These are phyloP conservation scores for Nipponia nippon DNA, from an alignment of 2,113 vertebrate genomes.

Conservation along the genomic window DNA sequence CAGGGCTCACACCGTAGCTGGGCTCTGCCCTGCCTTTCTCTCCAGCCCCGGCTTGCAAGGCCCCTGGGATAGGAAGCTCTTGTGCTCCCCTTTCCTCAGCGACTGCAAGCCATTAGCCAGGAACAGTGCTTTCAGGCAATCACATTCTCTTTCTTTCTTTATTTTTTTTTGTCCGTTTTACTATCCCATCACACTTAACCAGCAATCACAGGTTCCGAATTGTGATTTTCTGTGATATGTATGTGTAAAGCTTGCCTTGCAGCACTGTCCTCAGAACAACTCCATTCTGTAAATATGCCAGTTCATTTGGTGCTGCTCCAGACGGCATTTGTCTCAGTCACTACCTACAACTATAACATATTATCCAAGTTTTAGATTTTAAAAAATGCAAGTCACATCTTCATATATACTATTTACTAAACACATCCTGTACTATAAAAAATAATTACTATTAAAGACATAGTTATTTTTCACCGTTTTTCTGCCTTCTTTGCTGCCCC, in stretches of 20 bases:
- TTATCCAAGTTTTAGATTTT: neutral
- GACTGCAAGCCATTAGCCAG: neutral
- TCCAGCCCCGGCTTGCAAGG: neutral
- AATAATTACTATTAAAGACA: neutral
- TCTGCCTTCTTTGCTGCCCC: neutral
- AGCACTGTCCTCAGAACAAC: neutral
- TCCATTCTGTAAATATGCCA: neutral
- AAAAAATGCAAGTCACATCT: neutral
- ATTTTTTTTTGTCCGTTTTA: neutral
- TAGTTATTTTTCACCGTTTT: neutral
- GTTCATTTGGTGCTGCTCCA: neutral
- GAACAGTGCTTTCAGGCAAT: neutral
- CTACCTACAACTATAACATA: neutral
- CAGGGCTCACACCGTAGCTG: accelerated
- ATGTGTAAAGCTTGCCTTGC: neutral
- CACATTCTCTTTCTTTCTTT: neutral
- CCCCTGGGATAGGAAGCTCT: neutral
- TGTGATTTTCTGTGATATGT: neutral
- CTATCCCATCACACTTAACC: neutral
- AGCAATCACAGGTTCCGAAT: neutral
- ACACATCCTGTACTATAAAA: neutral
- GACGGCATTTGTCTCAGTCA: neutral
- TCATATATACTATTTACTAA: neutral
- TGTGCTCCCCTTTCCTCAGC: neutral
- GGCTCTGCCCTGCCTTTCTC: neutral